These are phyloP conservation scores for Orchesella flavescens DNA, from an alignment of 2,888 invertebrate genomes.

Conservation along the genomic window DNA sequence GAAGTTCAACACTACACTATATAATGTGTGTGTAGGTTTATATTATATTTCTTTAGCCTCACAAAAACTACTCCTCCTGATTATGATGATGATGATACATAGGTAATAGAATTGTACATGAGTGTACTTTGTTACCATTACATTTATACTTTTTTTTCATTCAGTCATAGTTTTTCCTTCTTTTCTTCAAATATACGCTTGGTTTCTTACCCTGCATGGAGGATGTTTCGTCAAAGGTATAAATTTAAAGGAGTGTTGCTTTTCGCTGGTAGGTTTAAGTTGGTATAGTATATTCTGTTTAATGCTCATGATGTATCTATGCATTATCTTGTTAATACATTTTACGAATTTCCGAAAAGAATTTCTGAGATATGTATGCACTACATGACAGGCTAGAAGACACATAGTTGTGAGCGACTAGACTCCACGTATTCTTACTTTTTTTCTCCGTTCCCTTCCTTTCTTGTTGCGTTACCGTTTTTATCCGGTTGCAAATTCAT, in stretches of 20 bases:
- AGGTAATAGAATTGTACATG: constrained; percentile 60
- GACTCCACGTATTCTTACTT: background rate
- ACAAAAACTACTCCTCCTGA: constrained; percentile 32
- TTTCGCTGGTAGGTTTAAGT: background rate
- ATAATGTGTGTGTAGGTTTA: background rate
- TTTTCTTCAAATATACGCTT: background rate
- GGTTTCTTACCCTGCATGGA: background rate
- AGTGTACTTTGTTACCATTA: constrained; percentile 45
- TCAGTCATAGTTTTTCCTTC: background rate
- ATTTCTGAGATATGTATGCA: constrained; percentile 49
- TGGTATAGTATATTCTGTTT: constrained; percentile 44
- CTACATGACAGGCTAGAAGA: constrained; percentile 36
- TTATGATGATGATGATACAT: constrained; percentile 53
- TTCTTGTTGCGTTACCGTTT: constrained; percentile 38
- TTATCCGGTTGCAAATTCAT: constrained; percentile 55
- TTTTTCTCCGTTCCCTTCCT: background rate
- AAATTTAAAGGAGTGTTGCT: constrained; percentile 25
- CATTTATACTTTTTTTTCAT: constrained; percentile 28
- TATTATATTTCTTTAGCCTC: background rate
- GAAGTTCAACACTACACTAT: constrained; percentile 3
- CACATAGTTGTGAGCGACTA: background rate
- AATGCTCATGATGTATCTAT: constrained; percentile 54
- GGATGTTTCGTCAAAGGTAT: constrained; percentile 29
- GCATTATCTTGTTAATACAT: constrained; percentile 59
- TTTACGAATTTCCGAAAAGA: constrained; percentile 58